These are phyloP conservation scores for Nasonovia ribisnigri DNA, from an alignment of 2,888 invertebrate species.

Conservation along the genomic window DNA sequence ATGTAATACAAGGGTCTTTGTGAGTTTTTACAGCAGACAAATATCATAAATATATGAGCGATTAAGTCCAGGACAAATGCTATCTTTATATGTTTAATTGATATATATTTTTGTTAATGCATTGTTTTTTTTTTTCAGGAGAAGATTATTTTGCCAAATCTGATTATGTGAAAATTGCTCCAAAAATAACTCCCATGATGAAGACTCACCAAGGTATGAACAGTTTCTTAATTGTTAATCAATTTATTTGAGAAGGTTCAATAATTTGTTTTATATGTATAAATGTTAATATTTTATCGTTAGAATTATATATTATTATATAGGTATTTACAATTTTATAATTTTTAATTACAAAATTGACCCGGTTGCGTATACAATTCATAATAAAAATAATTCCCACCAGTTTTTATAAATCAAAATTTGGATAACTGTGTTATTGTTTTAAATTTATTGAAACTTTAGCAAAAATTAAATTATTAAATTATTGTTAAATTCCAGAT, in stretches of 20 bases:
- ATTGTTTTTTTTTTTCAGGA: constrained; percentile 20
- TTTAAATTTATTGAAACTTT: not conserved
- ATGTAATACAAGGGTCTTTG: not conserved
- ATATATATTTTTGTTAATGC: not conserved
- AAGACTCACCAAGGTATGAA: constrained; percentile 20
- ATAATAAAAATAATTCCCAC: not conserved
- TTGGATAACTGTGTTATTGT: not conserved
- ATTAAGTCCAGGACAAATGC: not conserved
- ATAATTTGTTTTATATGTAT: not conserved
- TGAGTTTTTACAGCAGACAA: not conserved
- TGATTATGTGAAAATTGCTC: constrained; percentile 53
- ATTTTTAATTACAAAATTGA: not conserved
- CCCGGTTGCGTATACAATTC: not conserved
- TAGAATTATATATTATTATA: not conserved
- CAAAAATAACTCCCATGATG: constrained; percentile 23
- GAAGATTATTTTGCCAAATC: constrained; percentile 6
- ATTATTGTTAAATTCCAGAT: not conserved
- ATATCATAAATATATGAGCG: not conserved
- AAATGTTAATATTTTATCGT: not conserved
- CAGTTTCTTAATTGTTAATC: not conserved
- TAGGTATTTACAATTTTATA: not conserved
- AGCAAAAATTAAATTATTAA: too few relatives aligned
- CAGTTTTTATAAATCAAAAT: not conserved
- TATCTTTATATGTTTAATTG: not conserved
- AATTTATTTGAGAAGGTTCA: not conserved